Percentiles rank a stretch among this genome's conserved stretches.
These are phyloP conservation scores for Neodiprion lecontei DNA, from an alignment of 1,140 invertebrate species.

Conservation along the genomic window DNA sequence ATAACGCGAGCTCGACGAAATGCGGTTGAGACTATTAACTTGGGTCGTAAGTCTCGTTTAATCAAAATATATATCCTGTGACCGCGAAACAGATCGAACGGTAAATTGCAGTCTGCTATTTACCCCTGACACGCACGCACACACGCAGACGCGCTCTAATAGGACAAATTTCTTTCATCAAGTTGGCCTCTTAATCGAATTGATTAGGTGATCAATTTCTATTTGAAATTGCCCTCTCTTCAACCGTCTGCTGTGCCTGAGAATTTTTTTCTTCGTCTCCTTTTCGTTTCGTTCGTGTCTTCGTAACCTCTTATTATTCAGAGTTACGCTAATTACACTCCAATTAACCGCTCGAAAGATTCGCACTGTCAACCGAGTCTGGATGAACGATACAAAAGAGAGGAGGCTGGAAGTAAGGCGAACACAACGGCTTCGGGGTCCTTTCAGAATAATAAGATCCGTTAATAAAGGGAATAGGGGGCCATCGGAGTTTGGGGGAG, in stretches of 20 bases:
- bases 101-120: too few relatives aligned
- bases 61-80: background rate
- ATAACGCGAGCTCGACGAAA: background rate
- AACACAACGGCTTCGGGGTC: constrained; percentile 1
- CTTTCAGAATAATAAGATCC: constrained; percentile 5
- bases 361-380: background rate
- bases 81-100: too few relatives aligned
- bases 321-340: background rate
- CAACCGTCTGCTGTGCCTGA: too few relatives aligned
- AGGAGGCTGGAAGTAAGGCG: background rate
- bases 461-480: background rate
- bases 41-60: background rate
- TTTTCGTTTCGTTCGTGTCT: background rate
- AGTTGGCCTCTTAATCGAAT: too few relatives aligned
- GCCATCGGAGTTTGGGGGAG: background rate
- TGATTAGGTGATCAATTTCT: too few relatives aligned
- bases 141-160: too few relatives aligned
- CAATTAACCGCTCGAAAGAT: constrained; percentile 2
- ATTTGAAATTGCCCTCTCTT: too few relatives aligned
- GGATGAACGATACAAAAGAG: constrained; percentile 2
- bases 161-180: too few relatives aligned
- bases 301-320: background rate
- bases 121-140: too few relatives aligned
- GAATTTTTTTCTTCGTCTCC: background rate
- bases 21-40: constrained; percentile 3